Evolutionary conservation across 1,140 invertebrate species (phyloP), one percentile per base, ranked within the genome.

Genomic region (Sitophilus oryzae): DNA sequence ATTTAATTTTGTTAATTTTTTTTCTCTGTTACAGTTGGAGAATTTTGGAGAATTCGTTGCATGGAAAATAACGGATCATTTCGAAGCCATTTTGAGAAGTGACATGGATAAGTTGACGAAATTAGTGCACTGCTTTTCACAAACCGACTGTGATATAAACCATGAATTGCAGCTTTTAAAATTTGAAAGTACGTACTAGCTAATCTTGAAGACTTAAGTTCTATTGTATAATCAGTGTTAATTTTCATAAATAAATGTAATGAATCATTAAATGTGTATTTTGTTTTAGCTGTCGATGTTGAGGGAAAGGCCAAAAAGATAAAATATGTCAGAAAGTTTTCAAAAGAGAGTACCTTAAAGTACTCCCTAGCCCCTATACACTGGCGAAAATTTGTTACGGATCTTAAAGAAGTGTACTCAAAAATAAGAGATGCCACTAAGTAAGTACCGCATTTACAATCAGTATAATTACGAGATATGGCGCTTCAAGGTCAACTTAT

Each of bases 131-230:
- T 63, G 75, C 71, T 64, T 77, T 79, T 65, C 82, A 71, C 72
- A 78, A 71, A 78, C 76, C 70, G 73, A 72, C 72, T 71, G 79
- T 35, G 74, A 71, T 62, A 78, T 85, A 54, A 84, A 84, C 65
- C 81, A 84, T 70, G 76, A 79, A 48, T 71, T 85, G 57, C 72
- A 77, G 60, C 66, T 86, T 8, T 70, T 80, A 23, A 76, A 80
- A 63, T 76, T 86, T 64, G 77, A 83, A 76, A 81, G 83, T 85
- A 76, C n/a, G n/a, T n/a, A n/a, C n/a, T n/a, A n/a, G n/a, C n/a
- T n/a, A n/a, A n/a, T n/a, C n/a, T n/a, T n/a, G n/a, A n/a, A n/a
- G n/a, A n/a, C n/a, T n/a, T n/a, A n/a, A n/a, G n/a, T n/a, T n/a
- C n/a, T n/a, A n/a, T n/a, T n/a, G n/a, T n/a, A n/a, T n/a, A n/a